These are phyloP conservation scores for Lamellibrachia luymesi DNA, from an alignment of 1,140 invertebrate species.

Conservation along the genomic window DNA sequence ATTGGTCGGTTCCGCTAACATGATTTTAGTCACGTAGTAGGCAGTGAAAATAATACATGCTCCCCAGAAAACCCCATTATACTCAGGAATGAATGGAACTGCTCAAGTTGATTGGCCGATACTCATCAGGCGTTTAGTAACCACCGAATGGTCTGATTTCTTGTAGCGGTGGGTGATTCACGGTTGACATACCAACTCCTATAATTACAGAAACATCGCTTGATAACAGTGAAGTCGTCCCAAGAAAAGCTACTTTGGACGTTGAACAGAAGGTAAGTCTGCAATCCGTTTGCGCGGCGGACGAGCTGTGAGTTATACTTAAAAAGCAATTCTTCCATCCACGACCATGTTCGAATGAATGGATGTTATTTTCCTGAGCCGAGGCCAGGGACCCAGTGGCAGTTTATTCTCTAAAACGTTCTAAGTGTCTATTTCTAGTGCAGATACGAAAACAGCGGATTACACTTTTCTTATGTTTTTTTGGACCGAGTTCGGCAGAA, in stretches of 20 bases:
- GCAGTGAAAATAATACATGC: not conserved
- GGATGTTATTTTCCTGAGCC: not conserved
- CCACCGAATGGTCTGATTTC: slow-evolving; percentile 3
- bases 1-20: not conserved
- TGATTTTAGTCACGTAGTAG: not conserved
- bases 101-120: not conserved
- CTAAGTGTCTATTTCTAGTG: not conserved
- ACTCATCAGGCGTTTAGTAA: not conserved
- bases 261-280: not conserved
- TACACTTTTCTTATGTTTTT: not conserved
- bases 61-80: not conserved
- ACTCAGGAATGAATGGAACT: not conserved
- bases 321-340: not conserved
- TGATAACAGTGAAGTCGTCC: not conserved
- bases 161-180: not conserved
- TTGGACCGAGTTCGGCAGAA: too few species aligned
- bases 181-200: not conserved
- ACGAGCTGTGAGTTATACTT: not conserved
- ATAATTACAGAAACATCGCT: not conserved
- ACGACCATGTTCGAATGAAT: not conserved
- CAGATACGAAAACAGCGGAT: not conserved
- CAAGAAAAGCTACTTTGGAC: not conserved
- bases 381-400: not conserved
- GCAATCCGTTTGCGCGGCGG: not conserved
- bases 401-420: not conserved